These are phyloP conservation scores for Sceliomorpha sp. DNA, from an alignment of 2,888 invertebrate species.

Conservation along the genomic window DNA sequence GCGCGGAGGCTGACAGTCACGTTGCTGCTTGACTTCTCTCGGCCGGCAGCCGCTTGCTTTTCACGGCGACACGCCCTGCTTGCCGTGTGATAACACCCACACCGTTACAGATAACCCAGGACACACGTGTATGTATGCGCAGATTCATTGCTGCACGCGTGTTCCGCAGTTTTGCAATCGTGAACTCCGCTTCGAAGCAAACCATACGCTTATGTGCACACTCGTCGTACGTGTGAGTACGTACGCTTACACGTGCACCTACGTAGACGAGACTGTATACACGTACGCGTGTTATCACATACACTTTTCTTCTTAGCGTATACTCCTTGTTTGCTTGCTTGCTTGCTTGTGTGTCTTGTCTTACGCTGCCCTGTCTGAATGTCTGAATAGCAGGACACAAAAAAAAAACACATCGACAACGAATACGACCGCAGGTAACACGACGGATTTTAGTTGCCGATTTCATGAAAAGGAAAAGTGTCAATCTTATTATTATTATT, in stretches of 20 bases:
- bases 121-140: slow-evolving; percentile 35
- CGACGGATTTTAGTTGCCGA: slow-evolving; percentile 3
- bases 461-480: slow-evolving; percentile 25
- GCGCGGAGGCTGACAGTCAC: slow-evolving; percentile 68
- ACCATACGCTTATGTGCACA: slow-evolving; percentile 9
- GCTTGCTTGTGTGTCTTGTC: no score
- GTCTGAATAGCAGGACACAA: no score
- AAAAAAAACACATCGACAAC: no score
- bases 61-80: slow-evolving; percentile 77
- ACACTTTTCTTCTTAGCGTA: no score
- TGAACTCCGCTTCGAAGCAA: slow-evolving; percentile 44
- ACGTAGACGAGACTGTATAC: no score
- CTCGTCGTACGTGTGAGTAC: no score
- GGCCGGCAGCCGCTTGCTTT: slow-evolving; percentile 67
- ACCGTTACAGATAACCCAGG: slow-evolving; percentile 72
- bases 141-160: slow-evolving; percentile 74
- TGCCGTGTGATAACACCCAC: slow-evolving; percentile 78
- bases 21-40: slow-evolving; percentile 60
- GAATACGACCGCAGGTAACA: background rate
- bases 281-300: no score
- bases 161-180: slow-evolving; percentile 71
- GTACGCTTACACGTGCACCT: background rate
- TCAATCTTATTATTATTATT: no score
- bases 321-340: no score
- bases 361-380: no score